Conservation (phyloP, 2,113 vertebrate species). For the Dasyprocta punctata region DNA sequence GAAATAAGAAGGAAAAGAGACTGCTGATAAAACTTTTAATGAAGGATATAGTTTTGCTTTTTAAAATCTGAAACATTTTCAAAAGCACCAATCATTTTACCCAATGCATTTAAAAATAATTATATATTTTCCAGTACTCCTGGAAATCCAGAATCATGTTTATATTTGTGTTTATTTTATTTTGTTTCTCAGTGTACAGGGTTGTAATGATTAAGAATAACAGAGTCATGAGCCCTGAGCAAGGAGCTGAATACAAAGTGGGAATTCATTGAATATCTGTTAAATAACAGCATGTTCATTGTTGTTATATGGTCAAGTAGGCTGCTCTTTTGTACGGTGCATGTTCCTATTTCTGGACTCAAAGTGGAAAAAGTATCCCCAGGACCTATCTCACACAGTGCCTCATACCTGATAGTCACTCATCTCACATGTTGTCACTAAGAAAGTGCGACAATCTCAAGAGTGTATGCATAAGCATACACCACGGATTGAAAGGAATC, state of each 20-base stretch:
- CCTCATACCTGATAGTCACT: not conserved
- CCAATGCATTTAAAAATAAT: conserved; percentile 23
- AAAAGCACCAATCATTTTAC: not conserved
- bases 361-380: not conserved
- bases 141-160: not conserved
- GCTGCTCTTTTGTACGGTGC: not conserved
- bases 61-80: conserved; percentile 37
- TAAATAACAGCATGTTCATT: not conserved
- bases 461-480: not conserved
- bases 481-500: not conserved
- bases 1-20: not conserved
- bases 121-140: not conserved
- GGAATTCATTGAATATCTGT: not conserved
- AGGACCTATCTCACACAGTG: not conserved
- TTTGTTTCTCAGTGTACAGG: not conserved
- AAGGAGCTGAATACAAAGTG: not conserved
- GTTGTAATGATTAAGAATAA: not conserved
- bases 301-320: not conserved
- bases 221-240: not conserved
- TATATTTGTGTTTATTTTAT: not conserved
- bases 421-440: not conserved
- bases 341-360: not conserved
- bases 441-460: not conserved
- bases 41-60: not conserved
- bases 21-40: not conserved